These are phyloP conservation scores for Apodemia zela DNA, from an alignment of 2,888 invertebrate genomes.

Conservation along the genomic window DNA sequence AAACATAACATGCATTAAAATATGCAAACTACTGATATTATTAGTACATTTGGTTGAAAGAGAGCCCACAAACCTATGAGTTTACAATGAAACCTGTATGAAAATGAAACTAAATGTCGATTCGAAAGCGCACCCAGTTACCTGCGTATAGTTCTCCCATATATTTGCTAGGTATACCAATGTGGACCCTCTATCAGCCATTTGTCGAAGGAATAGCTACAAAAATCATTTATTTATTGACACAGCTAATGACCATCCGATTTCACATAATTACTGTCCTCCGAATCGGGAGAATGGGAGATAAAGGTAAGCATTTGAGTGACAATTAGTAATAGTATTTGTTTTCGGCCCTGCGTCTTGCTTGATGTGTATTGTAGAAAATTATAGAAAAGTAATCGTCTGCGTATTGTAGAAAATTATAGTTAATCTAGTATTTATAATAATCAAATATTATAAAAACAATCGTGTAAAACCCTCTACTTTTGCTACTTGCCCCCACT, in stretches of 20 bases:
- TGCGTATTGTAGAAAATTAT: too few species aligned
- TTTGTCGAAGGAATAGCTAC: slow-evolving; percentile 70
- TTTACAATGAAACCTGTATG: background rate
- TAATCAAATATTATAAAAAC: too few species aligned
- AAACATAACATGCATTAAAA: background rate
- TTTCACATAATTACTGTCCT: too few species aligned
- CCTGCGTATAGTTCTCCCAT: slow-evolving; percentile 61
- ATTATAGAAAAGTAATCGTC: too few species aligned
- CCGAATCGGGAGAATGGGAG: too few species aligned
- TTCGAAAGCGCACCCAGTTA: slow-evolving; percentile 42
- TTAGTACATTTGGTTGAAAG: slow-evolving; percentile 41
- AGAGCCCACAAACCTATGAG: slow-evolving; percentile 49
- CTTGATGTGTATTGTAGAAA: too few species aligned
- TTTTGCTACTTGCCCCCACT: too few species aligned
- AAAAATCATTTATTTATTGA: slow-evolving; percentile 41
- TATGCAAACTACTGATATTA: slow-evolving; percentile 21
- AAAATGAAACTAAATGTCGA: slow-evolving; percentile 18
- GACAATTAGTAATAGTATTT: too few species aligned
- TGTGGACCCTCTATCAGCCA: slow-evolving; percentile 76
- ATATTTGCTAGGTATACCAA: slow-evolving; percentile 71
- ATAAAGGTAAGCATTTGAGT: too few species aligned
- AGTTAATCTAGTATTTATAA: too few species aligned
- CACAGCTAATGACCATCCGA: background rate
- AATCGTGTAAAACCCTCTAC: too few species aligned
- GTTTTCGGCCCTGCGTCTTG: too few species aligned